These are phyloP conservation scores for Parapristionchus giblindavisi DNA, from an alignment of 2,888 invertebrate genomes.

Conservation along the genomic window DNA sequence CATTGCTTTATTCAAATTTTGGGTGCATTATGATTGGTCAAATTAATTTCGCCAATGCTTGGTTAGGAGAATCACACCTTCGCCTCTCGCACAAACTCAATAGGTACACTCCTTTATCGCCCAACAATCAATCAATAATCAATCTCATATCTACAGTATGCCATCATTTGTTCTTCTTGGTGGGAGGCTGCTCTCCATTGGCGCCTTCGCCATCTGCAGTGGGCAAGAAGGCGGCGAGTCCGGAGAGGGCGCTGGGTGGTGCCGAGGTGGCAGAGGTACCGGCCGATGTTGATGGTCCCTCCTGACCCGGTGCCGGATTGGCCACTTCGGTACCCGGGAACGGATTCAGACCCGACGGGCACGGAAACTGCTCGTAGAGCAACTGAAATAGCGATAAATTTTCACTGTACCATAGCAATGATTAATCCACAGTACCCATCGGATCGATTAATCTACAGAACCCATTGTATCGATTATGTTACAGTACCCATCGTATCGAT, in stretches of 20 bases:
- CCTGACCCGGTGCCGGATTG: not conserved
- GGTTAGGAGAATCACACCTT: no score
- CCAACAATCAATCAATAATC: no score
- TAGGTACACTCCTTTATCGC: no score
- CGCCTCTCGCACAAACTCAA: no score
- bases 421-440: not conserved
- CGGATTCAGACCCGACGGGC: constrained; percentile 4
- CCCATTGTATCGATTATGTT: not conserved
- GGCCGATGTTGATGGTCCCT: not conserved
- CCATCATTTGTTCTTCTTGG: no score
- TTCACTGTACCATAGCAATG: not conserved
- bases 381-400: constrained; percentile 16
- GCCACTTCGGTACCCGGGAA: not conserved
- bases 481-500: not conserved
- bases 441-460: not conserved
- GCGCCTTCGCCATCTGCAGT: no score
- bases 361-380: constrained; percentile 32
- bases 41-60: no score
- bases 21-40: no score
- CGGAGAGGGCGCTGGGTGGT: not conserved
- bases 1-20: no score
- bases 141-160: no score
- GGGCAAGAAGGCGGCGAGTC: constrained; percentile 5
- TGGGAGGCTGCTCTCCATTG: no score
- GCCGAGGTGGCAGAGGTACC: not conserved